These are phyloP conservation scores for Nasonia longicornis DNA, from an alignment of 1,140 invertebrate species.

Conservation along the genomic window DNA sequence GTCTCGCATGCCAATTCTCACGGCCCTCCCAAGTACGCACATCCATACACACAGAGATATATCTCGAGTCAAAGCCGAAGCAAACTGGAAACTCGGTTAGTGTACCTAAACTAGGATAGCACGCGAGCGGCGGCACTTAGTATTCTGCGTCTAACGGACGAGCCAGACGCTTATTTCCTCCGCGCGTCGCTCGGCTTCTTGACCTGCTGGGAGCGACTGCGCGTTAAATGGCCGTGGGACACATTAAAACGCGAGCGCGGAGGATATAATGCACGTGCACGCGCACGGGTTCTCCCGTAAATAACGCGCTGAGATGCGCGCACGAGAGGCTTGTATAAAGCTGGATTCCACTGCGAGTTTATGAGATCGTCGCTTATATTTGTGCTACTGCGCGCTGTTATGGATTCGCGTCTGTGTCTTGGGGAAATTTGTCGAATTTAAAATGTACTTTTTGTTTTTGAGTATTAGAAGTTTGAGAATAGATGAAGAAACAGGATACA, in stretches of 20 bases:
- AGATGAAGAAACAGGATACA: too few species aligned
- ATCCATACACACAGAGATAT: background rate
- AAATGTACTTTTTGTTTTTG: too few species aligned
- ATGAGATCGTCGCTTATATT: too few species aligned
- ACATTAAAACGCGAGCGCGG: background rate
- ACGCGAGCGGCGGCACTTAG: background rate
- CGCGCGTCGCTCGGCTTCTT: background rate
- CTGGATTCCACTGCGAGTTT: too few species aligned
- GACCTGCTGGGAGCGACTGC: background rate
- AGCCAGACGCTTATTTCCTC: constrained; percentile 6
- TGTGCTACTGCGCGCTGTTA: too few species aligned
- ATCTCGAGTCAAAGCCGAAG: background rate
- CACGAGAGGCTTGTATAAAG: too few species aligned
- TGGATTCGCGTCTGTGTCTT: too few species aligned
- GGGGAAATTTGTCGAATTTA: too few species aligned
- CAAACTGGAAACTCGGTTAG: background rate
- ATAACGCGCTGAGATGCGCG: too few species aligned
- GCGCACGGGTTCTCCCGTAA: too few species aligned
- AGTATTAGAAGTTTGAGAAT: too few species aligned
- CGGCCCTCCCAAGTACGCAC: background rate
- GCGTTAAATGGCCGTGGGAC: constrained; percentile 2
- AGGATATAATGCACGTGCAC: too few species aligned
- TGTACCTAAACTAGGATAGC: background rate
- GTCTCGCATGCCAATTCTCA: constrained; percentile 1
- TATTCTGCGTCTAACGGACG: background rate